Base-by-base conservation (phyloP, 2,888 invertebrate genomes). In the Trissoscelio sp. region DNA sequence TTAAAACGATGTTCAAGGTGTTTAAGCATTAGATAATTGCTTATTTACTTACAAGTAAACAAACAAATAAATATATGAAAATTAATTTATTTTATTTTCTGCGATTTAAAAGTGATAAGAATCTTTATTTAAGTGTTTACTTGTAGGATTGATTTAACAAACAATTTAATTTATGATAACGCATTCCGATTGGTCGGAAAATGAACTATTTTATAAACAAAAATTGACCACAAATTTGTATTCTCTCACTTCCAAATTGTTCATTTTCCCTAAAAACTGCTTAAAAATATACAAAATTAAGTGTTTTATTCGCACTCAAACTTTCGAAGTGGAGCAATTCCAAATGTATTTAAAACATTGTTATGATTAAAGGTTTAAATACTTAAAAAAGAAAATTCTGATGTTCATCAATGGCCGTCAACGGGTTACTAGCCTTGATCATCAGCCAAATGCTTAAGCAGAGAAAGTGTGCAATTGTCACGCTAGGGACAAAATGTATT, bases 351-450 rank as follows among this genome's bases (percentile, higher is more conserved):
- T n/a, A n/a, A n/a, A n/a, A n/a, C n/a, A n/a, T n/a, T n/a, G n/a
- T n/a, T n/a, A n/a, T n/a, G n/a, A n/a, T n/a, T n/a, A n/a, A n/a
- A n/a, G n/a, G n/a, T n/a, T n/a, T n/a, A n/a, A n/a, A n/a, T n/a
- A n/a, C n/a, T 4, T 2, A 22, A 39, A 20, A 57, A 9, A 37
- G n/a, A 18, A 58, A 67, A 46, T n/a, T n/a, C n/a, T n/a, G n/a
- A n/a, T 31, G 70, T 44, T 83, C 24, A 55, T 83, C 42, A 83
- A 81, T 84, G 81, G 62, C 77, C 77, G 69, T 83, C 81, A 87
- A 85, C 87, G 84, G 87, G 88, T 89, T 87, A 88, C 88, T 88
- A 87, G 88, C 90, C 90, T 91, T 91, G 91, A 91, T 89, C 87
- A 72, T 69, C 62, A 70, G 90, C 91, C 90, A 91, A 90, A 89